Evolutionary conservation across 2,797 vertebrate species (phyloP).

Genomic region (Peromyscus attwateri): DNA sequence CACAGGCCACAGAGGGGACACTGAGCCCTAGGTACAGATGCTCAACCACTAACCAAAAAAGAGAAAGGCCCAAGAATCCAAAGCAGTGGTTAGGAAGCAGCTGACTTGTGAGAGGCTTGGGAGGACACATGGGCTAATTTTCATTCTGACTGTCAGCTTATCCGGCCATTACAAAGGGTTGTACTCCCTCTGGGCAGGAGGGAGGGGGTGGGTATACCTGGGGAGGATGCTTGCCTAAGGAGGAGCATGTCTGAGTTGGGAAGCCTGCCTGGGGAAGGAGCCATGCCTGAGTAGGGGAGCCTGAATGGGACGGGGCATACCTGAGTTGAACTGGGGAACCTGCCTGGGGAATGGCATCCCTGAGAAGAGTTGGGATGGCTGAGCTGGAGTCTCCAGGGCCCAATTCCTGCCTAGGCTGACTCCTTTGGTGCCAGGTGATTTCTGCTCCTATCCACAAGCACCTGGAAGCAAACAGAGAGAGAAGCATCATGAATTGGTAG

Average conservation of each 20-base stretch:
- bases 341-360: neutral
- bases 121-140: rapidly evolving
- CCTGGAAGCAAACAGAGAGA: neutral
- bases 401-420: neutral
- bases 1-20: rapidly evolving
- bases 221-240: no score
- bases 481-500: neutral
- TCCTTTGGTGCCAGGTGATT: neutral
- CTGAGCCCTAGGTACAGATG: neutral
- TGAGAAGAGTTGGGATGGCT: neutral
- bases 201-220: neutral
- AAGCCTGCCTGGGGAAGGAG: neutral
- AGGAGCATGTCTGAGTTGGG: neutral
- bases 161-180: neutral
- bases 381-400: neutral
- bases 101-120: rapidly evolving
- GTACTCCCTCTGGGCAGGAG: neutral
- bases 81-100: neutral
- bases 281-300: neutral
- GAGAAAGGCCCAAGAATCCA: neutral
- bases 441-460: neutral
- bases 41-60: rapidly evolving
- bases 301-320: no score
- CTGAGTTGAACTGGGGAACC: neutral
- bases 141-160: no score